phyloP scores from a whole-genome alignment of 2,113 vertebrate species.

The Galbula dea region DNA sequence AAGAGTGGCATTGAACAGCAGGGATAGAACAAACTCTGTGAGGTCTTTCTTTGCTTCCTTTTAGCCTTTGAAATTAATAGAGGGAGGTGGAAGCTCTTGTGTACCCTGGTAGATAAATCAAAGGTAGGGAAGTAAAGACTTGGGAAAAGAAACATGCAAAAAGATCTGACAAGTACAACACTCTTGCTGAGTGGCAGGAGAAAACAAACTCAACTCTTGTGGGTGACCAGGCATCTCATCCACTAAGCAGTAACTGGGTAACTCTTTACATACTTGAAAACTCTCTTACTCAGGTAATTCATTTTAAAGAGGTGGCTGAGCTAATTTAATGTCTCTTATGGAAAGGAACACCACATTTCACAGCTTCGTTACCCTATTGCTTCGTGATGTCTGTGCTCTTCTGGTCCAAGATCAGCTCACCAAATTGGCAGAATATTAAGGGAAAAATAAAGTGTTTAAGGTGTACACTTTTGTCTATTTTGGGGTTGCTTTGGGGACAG shows the following conservation, averaged over 20 bases:
- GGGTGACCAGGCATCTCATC: neutral
- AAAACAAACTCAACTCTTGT: neutral
- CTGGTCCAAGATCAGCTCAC: neutral
- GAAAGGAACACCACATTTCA: neutral
- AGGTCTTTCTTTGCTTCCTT: neutral
- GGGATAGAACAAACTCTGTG: neutral
- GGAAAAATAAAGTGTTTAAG: neutral
- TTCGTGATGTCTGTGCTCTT: neutral
- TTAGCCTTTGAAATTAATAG: neutral
- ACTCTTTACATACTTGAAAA: neutral
- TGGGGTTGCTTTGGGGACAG: neutral
- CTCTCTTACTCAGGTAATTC: neutral
- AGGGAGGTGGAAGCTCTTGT: neutral
- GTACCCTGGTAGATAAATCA: neutral
- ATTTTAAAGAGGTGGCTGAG: neutral
- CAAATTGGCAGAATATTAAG: neutral
- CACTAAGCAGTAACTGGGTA: neutral
- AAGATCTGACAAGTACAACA: neutral
- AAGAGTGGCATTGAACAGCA: neutral
- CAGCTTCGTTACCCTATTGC: neutral
- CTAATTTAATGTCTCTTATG: neutral
- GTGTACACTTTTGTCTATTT: neutral
- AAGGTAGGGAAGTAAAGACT: neutral
- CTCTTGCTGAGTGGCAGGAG: neutral
- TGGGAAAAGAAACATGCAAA: neutral